Evolutionary conservation across 2,888 invertebrate genomes (phyloP).

Genomic region (Melanostoma mellinum): DNA sequence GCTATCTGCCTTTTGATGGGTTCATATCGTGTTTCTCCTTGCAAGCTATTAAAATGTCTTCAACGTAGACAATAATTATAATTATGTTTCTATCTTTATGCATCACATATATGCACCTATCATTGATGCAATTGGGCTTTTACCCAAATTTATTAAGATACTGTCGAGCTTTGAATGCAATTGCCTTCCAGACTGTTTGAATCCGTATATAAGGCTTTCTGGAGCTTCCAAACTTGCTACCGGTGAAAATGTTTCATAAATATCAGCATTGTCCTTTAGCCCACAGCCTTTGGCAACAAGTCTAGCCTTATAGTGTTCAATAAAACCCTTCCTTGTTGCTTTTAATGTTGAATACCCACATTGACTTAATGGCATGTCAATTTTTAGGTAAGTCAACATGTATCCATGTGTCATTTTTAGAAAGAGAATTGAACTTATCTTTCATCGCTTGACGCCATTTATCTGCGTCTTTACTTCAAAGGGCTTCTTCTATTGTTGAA

Average conservation of each 20-base stretch:
- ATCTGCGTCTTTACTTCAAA: not conserved
- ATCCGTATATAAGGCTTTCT: conserved; percentile 15
- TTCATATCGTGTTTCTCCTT: not conserved
- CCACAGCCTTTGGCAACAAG: conserved; percentile 27
- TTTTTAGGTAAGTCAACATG: conserved; percentile 23
- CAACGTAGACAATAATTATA: no score
- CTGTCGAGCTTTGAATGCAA: conserved; percentile 3
- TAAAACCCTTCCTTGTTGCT: conserved; percentile 5
- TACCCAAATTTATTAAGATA: not conserved
- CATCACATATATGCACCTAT: conserved; percentile 1
- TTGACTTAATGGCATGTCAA: conserved; percentile 14
- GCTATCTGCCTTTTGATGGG: conserved; percentile 8
- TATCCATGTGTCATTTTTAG: conserved; percentile 19
- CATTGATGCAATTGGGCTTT: not conserved
- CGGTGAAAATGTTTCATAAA: conserved; percentile 35
- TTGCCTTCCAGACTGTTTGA: conserved; percentile 27
- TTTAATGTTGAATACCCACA: conserved; percentile 39
- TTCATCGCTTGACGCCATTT: conserved; percentile 15
- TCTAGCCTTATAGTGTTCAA: conserved; percentile 21
- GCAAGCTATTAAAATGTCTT: not conserved
- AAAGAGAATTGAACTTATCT: conserved; percentile 9
- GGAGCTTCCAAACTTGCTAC: conserved; percentile 18
- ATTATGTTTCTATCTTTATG: not conserved
- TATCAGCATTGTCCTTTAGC: conserved; percentile 23
- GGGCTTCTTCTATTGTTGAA: conserved; percentile 2